These are phyloP conservation scores for Chascanopsetta lugubris DNA, from an alignment of 2,113 vertebrate species.

Conservation along the genomic window DNA sequence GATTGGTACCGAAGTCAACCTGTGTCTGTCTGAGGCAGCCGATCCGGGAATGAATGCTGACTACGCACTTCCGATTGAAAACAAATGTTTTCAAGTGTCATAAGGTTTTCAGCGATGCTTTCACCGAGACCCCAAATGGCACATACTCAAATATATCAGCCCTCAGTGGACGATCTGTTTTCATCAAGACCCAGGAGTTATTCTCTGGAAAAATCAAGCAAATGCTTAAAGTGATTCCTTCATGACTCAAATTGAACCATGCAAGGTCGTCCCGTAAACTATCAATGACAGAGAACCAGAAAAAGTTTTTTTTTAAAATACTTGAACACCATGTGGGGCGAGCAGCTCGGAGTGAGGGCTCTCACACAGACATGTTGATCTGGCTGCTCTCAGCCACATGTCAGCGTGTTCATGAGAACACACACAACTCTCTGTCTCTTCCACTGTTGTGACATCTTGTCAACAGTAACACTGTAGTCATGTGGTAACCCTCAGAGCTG, in stretches of 20 bases:
- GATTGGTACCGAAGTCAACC: no score
- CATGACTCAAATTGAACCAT: no score
- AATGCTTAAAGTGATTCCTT: no score
- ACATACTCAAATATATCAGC: not conserved
- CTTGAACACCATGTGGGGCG: not conserved
- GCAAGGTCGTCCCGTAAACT: no score
- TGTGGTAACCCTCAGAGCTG: not conserved
- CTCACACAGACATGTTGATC: constrained; percentile 38
- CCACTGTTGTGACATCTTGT: constrained; percentile 6
- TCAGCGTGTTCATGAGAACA: constrained; percentile 27
- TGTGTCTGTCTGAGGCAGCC: no score
- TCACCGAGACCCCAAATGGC: no score
- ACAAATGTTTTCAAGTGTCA: no score
- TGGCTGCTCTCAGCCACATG: constrained; percentile 33
- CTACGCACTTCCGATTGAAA: no score
- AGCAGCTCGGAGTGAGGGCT: constrained; percentile 19
- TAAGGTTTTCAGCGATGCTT: no score
- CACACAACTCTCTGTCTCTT: constrained; percentile 15
- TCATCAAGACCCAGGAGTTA: not conserved
- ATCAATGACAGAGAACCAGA: no score
- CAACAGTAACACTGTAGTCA: not conserved
- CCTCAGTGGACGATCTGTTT: not conserved
- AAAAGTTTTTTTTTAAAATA: not conserved
- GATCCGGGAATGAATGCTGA: no score
- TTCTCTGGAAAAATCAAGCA: no score